Percentiles rank a stretch among this genome's conserved stretches.
phyloP scores from a whole-genome alignment of 2,113 vertebrate species.

The Poeciliopsis prolifica region DNA sequence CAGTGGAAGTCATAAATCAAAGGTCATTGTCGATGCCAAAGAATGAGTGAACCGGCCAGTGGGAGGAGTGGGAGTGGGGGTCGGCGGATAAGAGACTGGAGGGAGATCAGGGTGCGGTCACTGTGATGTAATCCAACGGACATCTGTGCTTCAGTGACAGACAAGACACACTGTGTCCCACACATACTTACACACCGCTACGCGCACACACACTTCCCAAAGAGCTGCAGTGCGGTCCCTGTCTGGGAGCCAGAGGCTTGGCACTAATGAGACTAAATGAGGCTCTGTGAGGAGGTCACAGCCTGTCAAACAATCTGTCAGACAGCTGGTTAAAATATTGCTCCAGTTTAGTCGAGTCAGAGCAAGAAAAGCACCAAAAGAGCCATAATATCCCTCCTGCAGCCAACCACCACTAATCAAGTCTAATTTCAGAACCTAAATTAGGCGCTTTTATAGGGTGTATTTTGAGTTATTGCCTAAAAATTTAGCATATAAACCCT shows the following conservation, averaged over 20 bases:
- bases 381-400: background rate
- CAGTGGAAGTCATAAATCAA: slow-evolving; percentile 51
- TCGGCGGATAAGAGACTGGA: slow-evolving; percentile 38
- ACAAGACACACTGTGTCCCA: slow-evolving; percentile 58
- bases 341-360: slow-evolving; percentile 14
- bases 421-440: too few species aligned
- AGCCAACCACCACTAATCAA: background rate
- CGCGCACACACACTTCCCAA: slow-evolving; percentile 32
- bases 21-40: slow-evolving; percentile 51
- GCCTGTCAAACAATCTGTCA: slow-evolving; percentile 60
- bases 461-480: background rate
- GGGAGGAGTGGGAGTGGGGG: slow-evolving; percentile 10
- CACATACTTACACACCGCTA: slow-evolving; percentile 20
- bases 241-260: slow-evolving; percentile 64
- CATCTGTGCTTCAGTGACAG: slow-evolving; percentile 75
- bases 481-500: background rate
- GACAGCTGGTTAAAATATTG: slow-evolving; percentile 64
- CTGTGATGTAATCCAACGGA: slow-evolving; percentile 75
- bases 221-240: slow-evolving; percentile 52
- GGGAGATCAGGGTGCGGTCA: slow-evolving; percentile 67
- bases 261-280: slow-evolving; percentile 76
- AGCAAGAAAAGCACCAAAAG: background rate
- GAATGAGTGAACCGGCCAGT: slow-evolving; percentile 31
- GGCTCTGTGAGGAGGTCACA: slow-evolving; percentile 63
- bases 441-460: too few species aligned